Base-by-base conservation (phyloP, 2,888 invertebrate species). In the Cephalotes varians region DNA sequence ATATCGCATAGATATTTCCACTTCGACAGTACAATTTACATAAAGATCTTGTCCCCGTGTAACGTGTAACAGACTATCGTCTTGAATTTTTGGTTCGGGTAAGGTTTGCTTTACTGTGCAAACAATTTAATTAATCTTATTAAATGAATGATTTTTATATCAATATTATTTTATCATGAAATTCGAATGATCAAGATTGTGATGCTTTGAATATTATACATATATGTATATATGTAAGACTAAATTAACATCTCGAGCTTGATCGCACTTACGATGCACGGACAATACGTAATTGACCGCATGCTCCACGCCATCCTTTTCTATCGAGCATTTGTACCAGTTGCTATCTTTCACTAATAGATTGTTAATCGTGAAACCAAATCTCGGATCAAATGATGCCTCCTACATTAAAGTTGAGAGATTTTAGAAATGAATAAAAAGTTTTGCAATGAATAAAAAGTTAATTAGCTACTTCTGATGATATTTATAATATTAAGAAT, bases 321-420 rank as follows among this genome's bases (percentile, higher is more conserved):
- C 12, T 37, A 84, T 85, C 44, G 5, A 15, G 51, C 90, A 90
- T 12, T 56, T 69, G 47, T 64, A 76, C 28, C 76, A 85, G 0
- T 87, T 91, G 10, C 81, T 89, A 44, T 94, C 93, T 54, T 86
- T 90, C 21, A 95, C 81, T 5, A 93, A 92, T 5, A 93, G 86
- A 44, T 93, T 92, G 54, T 84, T 85, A 83, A 95, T 89, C 1
- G 84, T 93, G 90, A 95, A 95, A 89, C 96, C 96, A 87, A 93
- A 91, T 93, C 94, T 95, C 44, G 95, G 95, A 93, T 95, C 94
- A 91, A 92, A 96, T 40, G 88, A 90, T 64, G 91, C 44, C 18
- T 54, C 62, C 91, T 91, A 71, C 21, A 34, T 67, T 31, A 21
- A 21, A 31, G 3, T 31, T 28, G 31, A 28, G 6, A 51, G 34